Evolutionary conservation across 2,888 invertebrate genomes (phyloP), one percentile per base, ranked within the genome.

Genomic region (Phyllotreta striolata): DNA sequence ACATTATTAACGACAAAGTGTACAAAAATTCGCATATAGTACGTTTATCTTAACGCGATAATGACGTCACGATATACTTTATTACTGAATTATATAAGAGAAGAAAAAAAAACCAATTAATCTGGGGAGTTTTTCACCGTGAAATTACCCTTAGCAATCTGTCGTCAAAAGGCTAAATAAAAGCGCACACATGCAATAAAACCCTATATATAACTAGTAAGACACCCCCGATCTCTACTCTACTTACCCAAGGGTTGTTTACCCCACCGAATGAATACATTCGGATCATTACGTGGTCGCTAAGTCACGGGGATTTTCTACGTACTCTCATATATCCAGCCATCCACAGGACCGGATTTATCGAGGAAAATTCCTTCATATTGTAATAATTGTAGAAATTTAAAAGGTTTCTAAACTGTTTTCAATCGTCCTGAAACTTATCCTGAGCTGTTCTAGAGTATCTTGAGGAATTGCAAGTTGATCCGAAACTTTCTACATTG

Each of bases 251-350:
- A 77, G 79, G 78, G 78, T 65, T 73, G 73, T 73, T 73, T 75
- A 76, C 78, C 73, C 75, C 77, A n/a, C 24, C 24, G 4, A 80
- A 80, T 80, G 80, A 80, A 80, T 80, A 79, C 77, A 79, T 80
- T 76, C 77, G 74, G 77, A 78, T 80, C 78, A 79, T 80, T 79
- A 80, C 74, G 71, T 72, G 72, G 78, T 74, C 79, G 76, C 74
- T 73, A 79, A 79, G 79, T 79, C 79, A 77, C 72, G 73, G 73
- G 66, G 62, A 61, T 69, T 68, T 63, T 43, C 57, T 59, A 66
- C 64, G 66, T 66, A 64, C n/a, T 41, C 9, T 10, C 9, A 41
- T 8, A 39, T 39, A 39, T 41, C 9, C 41, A 41, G 41, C n/a
- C n/a, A n/a, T 41, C 41, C 24, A 24, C 24, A 24, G 24, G 24